A percentile compares a stretch with the other conserved stretches of the same genome.
phyloP scores from a whole-genome alignment of 1,140 invertebrate species.

The Tetranychus urticae region DNA sequence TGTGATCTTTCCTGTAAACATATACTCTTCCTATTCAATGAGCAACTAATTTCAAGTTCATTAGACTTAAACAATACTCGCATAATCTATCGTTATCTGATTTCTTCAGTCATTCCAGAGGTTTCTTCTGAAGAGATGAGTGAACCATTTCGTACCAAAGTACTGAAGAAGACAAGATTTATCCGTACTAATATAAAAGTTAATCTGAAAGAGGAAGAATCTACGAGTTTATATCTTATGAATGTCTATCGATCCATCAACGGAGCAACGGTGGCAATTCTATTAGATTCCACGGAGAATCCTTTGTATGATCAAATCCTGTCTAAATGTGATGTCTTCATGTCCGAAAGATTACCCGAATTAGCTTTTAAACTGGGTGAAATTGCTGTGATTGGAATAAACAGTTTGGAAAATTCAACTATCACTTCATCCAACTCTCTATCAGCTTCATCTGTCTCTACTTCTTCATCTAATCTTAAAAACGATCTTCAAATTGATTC shows the following conservation, averaged over 20 bases:
- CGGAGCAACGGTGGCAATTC: conserved; percentile 4
- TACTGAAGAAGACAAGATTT: conserved; percentile 2
- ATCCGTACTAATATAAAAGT: not conserved
- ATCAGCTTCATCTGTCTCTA: not conserved
- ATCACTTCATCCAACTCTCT: too few relatives aligned
- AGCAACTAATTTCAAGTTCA: conserved; percentile 4
- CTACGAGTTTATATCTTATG: not conserved
- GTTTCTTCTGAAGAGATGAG: conserved; percentile 6
- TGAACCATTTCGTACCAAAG: not conserved
- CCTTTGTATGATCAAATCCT: not conserved
- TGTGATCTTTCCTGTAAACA: conserved; percentile 2
- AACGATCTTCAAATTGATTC: not conserved
- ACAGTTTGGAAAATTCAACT: too few relatives aligned
- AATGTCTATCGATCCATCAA: conserved; percentile 8
- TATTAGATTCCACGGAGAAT: not conserved
- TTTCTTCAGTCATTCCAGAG: conserved; percentile 5
- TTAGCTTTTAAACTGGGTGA: conserved; percentile 5
- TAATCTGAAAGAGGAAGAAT: not conserved
- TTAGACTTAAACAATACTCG: conserved; percentile 4
- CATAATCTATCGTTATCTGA: conserved; percentile 6
- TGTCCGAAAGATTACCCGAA: not conserved
- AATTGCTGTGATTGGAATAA: not conserved
- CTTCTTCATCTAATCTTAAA: not conserved
- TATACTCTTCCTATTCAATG: conserved; percentile 7
- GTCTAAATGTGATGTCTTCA: conserved; percentile 2